These are phyloP conservation scores for Ranitomeya imitator DNA, from an alignment of 2,113 vertebrate genomes.

Conservation along the genomic window DNA sequence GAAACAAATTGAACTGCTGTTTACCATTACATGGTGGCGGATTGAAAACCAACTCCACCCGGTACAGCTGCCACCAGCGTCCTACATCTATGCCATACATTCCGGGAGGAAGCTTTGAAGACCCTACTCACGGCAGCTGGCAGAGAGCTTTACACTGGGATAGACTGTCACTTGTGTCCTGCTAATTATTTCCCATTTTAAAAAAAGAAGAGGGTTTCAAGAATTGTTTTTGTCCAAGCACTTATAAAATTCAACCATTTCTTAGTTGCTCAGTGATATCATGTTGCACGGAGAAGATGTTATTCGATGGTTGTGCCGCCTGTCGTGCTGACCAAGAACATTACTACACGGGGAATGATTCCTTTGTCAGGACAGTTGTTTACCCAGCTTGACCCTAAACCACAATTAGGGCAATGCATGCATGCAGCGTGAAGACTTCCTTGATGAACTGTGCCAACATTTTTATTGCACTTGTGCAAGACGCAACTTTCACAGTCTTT, in stretches of 20 bases:
- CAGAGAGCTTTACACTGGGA: constrained; percentile 18
- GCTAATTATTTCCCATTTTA: constrained; percentile 48
- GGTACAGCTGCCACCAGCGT: constrained; percentile 48
- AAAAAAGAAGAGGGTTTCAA: constrained; percentile 31
- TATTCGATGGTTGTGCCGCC: constrained; percentile 4
- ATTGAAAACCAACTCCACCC: background rate
- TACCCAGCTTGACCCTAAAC: constrained; percentile 29
- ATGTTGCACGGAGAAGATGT: constrained; percentile 6
- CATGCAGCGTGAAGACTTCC: background rate
- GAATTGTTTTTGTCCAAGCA: constrained; percentile 24
- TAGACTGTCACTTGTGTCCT: constrained; percentile 33
- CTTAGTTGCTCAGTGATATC: constrained; percentile 26
- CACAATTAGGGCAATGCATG: constrained; percentile 14
- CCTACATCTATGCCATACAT: constrained; percentile 26
- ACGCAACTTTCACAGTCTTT: background rate
- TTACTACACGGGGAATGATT: constrained; percentile 1
- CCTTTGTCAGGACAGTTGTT: constrained; percentile 37
- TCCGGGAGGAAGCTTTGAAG: constrained; percentile 36
- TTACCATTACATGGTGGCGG: constrained; percentile 36
- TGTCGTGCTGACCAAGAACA: background rate
- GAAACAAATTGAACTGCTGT: constrained; percentile 46
- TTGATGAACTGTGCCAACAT: background rate
- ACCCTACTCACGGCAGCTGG: constrained; percentile 45
- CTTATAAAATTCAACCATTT: constrained; percentile 15
- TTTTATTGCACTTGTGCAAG: constrained; percentile 21